Percentiles rank a stretch among this genome's conserved stretches.
Conservation (phyloP, 2,113 vertebrate genomes). For the Alaudala cheleensis region DNA sequence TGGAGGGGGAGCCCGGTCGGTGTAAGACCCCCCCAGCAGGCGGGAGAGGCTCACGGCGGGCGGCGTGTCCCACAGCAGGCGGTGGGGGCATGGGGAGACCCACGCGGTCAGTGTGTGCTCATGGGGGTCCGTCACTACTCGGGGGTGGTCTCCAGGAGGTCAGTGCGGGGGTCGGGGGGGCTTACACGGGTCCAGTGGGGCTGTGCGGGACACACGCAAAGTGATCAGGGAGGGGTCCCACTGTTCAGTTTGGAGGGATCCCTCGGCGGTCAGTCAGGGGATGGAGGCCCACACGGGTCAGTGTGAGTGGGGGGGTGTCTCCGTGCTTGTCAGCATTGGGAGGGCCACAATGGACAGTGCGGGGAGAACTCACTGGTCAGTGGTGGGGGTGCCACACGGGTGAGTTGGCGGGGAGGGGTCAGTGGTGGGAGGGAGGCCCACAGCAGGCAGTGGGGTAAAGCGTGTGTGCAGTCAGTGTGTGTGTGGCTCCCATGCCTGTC, state of each 20-base stretch:
- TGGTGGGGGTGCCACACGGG: too few species aligned
- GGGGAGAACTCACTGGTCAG: too few species aligned
- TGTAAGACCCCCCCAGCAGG: background rate
- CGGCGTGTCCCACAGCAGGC: background rate
- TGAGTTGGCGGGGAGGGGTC: background rate
- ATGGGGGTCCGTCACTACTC: background rate
- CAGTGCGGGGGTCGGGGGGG: too few species aligned
- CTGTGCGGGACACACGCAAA: too few species aligned
- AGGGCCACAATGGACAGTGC: background rate
- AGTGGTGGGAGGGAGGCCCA: background rate
- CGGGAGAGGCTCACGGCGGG: background rate
- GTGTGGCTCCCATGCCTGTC: background rate
- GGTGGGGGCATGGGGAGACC: background rate
- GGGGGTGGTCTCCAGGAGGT: too few species aligned
- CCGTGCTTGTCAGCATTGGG: background rate
- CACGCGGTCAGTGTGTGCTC: background rate
- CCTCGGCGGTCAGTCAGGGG: background rate
- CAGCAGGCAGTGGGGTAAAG: background rate
- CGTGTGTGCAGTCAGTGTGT: too few species aligned
- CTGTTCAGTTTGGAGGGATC: background rate
- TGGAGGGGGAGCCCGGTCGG: background rate
- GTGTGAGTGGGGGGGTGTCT: background rate
- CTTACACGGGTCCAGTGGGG: background rate
- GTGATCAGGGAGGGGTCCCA: too few species aligned
- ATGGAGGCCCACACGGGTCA: background rate